Evolutionary conservation across 2,113 vertebrate species (phyloP).

Genomic region (Spea multiplicata): DNA sequence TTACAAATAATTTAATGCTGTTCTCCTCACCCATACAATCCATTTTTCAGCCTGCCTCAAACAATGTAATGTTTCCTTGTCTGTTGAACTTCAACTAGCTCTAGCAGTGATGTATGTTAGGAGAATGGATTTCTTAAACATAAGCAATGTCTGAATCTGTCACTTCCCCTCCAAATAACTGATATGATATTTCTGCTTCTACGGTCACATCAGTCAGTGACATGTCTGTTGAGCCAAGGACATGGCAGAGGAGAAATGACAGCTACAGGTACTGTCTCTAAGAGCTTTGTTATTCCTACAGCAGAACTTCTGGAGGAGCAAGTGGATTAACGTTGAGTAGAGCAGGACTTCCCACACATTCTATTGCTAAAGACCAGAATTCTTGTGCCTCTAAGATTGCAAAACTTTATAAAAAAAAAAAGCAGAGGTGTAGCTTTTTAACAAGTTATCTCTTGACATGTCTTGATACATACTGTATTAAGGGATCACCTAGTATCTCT

Average conservation of each 20-base stretch:
- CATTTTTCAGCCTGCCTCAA: not conserved
- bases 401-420: too few species aligned
- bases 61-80: not conserved
- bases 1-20: not conserved
- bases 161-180: conserved; percentile 7
- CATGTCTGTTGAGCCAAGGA: conserved; percentile 6
- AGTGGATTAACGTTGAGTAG: conserved; percentile 2
- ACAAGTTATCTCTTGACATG: too few species aligned
- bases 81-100: not conserved
- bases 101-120: not conserved
- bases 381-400: too few species aligned
- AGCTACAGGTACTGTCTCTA: conserved; percentile 21
- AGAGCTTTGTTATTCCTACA: not conserved
- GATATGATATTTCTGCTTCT: conserved; percentile 27
- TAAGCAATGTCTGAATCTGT: not conserved
- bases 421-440: too few species aligned
- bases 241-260: conserved; percentile 3
- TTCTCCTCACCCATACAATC: not conserved
- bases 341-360: not conserved
- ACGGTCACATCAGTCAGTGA: conserved; percentile 13
- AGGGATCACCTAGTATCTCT: not conserved
- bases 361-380: not conserved
- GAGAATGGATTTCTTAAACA: not conserved
- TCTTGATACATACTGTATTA: too few species aligned
- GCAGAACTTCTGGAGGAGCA: not conserved